These are phyloP conservation scores for Eubasilissa regina DNA, from an alignment of 1,140 invertebrate species.

Conservation along the genomic window DNA sequence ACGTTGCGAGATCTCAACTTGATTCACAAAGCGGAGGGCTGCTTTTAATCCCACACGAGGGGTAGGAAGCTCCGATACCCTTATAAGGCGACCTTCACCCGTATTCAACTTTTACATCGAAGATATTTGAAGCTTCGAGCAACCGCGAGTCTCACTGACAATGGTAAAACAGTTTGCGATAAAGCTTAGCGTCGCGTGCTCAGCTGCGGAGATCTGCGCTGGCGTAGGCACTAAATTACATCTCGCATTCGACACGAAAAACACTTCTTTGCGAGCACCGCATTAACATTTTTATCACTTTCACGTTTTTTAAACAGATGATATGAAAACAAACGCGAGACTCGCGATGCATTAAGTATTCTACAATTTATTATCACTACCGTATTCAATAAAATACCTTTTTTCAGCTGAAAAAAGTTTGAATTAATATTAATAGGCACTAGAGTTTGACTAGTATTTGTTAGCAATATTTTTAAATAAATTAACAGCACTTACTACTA, in stretches of 20 bases:
- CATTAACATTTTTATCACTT: constrained; percentile 29
- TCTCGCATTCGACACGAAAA: constrained; percentile 11
- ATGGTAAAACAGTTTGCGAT: not conserved
- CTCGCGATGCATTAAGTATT: not conserved
- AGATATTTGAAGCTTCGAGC: too few species aligned
- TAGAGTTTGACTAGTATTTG: constrained; percentile 50
- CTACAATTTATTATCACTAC: not conserved
- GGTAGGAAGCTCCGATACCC: not conserved
- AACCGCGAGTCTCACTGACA: too few species aligned
- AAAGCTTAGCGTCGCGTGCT: constrained; percentile 22
- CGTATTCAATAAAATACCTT: not conserved
- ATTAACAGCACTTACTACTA: constrained; percentile 4
- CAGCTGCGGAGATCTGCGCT: not conserved
- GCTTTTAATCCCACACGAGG: not conserved
- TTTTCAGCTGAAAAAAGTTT: not conserved
- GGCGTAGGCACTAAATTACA: not conserved
- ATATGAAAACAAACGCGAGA: not conserved
- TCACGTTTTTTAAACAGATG: constrained; percentile 22
- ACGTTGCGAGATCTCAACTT: not conserved
- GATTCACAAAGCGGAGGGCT: not conserved
- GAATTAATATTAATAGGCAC: constrained; percentile 24
- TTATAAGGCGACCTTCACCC: not conserved
- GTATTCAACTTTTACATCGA: too few species aligned
- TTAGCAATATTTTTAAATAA: constrained; percentile 2
- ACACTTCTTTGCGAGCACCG: not conserved